phyloP scores from a whole-genome alignment of 2,888 invertebrate species.

The Watsonalla binaria region DNA sequence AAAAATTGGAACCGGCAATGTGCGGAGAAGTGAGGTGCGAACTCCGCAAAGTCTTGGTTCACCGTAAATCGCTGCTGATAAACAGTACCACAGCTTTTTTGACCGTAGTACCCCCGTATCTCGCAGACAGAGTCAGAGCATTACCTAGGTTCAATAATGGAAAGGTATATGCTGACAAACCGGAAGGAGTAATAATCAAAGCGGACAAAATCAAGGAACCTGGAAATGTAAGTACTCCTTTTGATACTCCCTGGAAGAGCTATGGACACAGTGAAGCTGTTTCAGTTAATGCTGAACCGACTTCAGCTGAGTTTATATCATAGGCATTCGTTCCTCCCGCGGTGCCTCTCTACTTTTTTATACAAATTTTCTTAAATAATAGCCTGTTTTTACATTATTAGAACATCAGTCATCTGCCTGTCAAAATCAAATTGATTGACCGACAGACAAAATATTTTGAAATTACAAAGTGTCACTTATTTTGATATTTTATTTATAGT shows the following conservation, averaged over 20 bases:
- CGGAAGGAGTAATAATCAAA: not conserved
- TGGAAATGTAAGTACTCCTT: not conserved
- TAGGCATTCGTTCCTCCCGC: too few species aligned
- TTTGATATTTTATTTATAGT: too few species aligned
- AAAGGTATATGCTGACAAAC: not conserved
- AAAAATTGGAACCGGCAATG: conserved; percentile 30
- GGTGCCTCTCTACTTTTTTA: too few species aligned
- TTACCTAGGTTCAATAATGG: conserved; percentile 1
- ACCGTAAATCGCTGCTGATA: conserved; percentile 16
- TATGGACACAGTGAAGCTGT: too few species aligned
- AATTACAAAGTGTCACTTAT: too few species aligned
- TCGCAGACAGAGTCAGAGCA: not conserved
- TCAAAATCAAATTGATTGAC: too few species aligned
- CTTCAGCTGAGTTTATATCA: too few species aligned
- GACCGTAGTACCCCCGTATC: conserved; percentile 7
- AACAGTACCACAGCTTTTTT: conserved; percentile 13
- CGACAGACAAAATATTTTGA: too few species aligned
- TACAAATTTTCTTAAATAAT: too few species aligned
- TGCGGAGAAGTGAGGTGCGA: conserved; percentile 28
- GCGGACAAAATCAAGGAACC: not conserved
- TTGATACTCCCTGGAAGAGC: not conserved
- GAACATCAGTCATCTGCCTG: too few species aligned
- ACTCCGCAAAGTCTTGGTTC: conserved; percentile 19
- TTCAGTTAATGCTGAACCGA: too few species aligned
- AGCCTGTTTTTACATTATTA: too few species aligned